A percentile compares a stretch with the other conserved stretches of the same genome.
Conservation (phyloP, 2,888 invertebrate species). For the Sminthurinus aureus region DNA sequence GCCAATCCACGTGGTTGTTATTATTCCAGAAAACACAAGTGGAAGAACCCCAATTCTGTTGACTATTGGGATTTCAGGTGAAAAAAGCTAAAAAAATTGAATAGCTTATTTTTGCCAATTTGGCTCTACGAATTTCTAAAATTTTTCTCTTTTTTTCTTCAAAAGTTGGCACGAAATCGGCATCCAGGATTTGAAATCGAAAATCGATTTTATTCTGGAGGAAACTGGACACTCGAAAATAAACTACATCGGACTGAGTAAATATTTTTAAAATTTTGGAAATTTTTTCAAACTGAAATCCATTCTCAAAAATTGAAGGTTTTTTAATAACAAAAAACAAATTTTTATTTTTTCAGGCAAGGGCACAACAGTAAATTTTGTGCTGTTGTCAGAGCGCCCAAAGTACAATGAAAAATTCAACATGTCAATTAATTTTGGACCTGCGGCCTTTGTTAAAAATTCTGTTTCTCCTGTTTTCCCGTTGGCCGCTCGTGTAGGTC, state of each 20-base stretch:
- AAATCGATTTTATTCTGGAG: not conserved
- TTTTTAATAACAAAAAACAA: not conserved
- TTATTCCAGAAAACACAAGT: not conserved
- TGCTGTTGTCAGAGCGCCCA: not conserved
- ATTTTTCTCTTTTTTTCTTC: not conserved
- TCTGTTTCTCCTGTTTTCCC: not conserved
- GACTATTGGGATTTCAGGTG: conserved; percentile 1
- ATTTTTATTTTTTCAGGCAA: not conserved
- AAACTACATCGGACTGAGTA: not conserved
- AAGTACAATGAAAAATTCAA: not conserved
- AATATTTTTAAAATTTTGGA: not conserved
- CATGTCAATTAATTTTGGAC: not conserved
- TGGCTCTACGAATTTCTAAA: not conserved
- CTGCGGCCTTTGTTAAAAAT: not conserved
- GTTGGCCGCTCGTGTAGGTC: too few relatives aligned
- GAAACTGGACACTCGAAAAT: not conserved
- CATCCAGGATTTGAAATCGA: not conserved
- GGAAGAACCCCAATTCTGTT: not conserved
- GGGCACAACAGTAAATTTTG: not conserved
- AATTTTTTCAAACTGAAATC: not conserved
- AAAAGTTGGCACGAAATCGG: not conserved
- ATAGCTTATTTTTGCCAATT: not conserved
- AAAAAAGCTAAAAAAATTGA: not conserved
- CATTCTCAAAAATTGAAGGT: not conserved
- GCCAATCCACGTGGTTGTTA: not conserved